A percentile compares a stretch with the other conserved stretches of the same genome.
These are phyloP conservation scores for Amblyjoppa fuscipennis DNA, from an alignment of 2,888 invertebrate genomes.

Conservation along the genomic window DNA sequence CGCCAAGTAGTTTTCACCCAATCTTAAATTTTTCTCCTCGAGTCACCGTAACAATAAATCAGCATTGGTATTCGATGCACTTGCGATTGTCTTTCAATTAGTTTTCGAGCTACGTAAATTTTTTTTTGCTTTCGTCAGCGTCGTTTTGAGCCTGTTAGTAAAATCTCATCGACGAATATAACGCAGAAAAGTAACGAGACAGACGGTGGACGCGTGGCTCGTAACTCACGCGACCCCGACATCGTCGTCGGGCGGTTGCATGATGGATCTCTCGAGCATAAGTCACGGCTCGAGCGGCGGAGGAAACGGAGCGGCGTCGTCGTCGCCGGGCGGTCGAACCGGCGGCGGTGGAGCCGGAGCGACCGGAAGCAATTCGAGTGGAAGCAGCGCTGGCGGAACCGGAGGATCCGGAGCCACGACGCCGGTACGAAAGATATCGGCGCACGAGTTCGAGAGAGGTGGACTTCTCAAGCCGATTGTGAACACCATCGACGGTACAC, in stretches of 20 bases:
- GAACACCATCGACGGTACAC: conserved; percentile 97
- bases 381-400: conserved; percentile 87
- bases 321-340: conserved; percentile 51
- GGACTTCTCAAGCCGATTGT: conserved; percentile 97
- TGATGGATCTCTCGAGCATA: conserved; percentile 86
- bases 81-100: too few species aligned
- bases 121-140: neutral
- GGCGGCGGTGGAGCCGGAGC: conserved; percentile 87
- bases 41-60: neutral
- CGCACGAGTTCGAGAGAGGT: conserved; percentile 98
- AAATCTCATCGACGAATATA: conserved; percentile 45
- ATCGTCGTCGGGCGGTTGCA: conserved; percentile 85
- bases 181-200: conserved; percentile 95
- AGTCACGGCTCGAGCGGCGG: conserved; percentile 80
- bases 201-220: conserved; percentile 97
- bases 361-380: conserved; percentile 93
- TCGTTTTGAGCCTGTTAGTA: neutral
- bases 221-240: conserved; percentile 94
- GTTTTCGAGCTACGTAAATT: neutral
- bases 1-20: neutral
- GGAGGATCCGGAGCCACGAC: conserved; percentile 96
- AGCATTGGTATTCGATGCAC: neutral
- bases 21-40: neutral
- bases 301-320: conserved; percentile 30
- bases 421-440: conserved; percentile 97